These are phyloP conservation scores for Ardeotis arabs DNA, from an alignment of 2,113 vertebrate species.

Conservation along the genomic window DNA sequence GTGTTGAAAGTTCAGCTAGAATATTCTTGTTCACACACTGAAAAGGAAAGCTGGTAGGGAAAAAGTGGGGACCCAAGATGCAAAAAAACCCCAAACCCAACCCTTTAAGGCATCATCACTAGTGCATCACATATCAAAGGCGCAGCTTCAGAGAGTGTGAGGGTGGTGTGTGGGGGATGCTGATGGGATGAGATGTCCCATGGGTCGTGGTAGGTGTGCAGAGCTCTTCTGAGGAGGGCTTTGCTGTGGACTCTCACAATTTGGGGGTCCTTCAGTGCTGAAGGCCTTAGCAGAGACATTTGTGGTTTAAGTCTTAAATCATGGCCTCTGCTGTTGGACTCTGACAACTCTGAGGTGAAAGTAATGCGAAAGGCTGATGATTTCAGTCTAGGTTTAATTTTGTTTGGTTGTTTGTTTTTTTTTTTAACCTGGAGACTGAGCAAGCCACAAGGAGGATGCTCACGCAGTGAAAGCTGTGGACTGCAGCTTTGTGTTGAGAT, in stretches of 20 bases:
- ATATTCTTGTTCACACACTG: neutral
- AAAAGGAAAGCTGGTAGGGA: neutral
- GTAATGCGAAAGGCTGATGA: neutral
- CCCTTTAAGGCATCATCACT: neutral
- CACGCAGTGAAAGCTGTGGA: neutral
- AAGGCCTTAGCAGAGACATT: neutral
- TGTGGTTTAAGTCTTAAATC: neutral
- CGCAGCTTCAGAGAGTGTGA: neutral
- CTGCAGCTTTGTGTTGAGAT: neutral
- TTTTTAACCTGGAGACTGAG: neutral
- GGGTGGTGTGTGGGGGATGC: neutral
- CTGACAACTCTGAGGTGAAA: neutral
- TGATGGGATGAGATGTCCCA: neutral
- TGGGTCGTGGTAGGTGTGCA: fast-evolving
- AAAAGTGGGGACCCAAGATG: neutral
- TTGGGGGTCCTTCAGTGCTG: neutral
- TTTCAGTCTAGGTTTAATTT: neutral
- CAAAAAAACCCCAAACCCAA: neutral
- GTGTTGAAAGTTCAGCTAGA: neutral
- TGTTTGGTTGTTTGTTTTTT: neutral
- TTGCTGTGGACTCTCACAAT: neutral
- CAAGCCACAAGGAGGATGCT: neutral
- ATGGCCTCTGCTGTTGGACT: neutral
- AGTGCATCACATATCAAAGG: neutral
- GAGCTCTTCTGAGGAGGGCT: neutral